Evolutionary conservation across 2,888 invertebrate species (phyloP).

Genomic region (Enchytraeus crypticus): DNA sequence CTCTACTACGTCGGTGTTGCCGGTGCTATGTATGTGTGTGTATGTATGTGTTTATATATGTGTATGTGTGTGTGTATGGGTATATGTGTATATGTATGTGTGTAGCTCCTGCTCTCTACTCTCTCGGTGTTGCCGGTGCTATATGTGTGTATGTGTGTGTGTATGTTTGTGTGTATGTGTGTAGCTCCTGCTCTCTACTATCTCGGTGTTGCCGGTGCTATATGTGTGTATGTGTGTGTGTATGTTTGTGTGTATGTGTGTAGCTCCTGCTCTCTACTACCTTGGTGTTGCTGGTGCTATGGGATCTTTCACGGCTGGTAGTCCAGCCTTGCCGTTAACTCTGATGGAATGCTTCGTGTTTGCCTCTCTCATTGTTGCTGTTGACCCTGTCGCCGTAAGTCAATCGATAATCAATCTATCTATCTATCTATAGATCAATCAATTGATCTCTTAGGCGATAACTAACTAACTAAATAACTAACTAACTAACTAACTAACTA

Average conservation of each 20-base stretch:
- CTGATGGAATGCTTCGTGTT: slow-evolving; percentile 50
- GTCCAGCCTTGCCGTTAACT: slow-evolving; percentile 18
- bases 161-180: neutral
- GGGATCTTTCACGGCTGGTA: slow-evolving; percentile 27
- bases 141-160: neutral
- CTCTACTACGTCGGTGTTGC: neutral
- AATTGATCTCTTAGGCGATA: no score
- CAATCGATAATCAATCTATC: neutral
- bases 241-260: neutral
- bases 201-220: slow-evolving; percentile 34
- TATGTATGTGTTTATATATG: no score
- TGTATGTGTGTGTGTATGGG: no score
- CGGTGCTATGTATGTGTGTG: neutral
- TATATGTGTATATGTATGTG: no score
- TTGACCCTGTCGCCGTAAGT: slow-evolving; percentile 56
- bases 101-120: neutral
- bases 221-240: slow-evolving; percentile 36
- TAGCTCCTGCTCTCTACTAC: slow-evolving; percentile 35
- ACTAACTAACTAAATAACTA: no score
- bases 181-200: slow-evolving; percentile 35
- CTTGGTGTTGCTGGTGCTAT: slow-evolving; percentile 37
- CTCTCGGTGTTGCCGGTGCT: neutral
- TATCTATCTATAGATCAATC: no score
- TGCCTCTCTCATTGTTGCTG: slow-evolving; percentile 54
- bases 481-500: no score